Conservation (phyloP, 2,888 invertebrate species). For the Hoplodrina blanda region DNA sequence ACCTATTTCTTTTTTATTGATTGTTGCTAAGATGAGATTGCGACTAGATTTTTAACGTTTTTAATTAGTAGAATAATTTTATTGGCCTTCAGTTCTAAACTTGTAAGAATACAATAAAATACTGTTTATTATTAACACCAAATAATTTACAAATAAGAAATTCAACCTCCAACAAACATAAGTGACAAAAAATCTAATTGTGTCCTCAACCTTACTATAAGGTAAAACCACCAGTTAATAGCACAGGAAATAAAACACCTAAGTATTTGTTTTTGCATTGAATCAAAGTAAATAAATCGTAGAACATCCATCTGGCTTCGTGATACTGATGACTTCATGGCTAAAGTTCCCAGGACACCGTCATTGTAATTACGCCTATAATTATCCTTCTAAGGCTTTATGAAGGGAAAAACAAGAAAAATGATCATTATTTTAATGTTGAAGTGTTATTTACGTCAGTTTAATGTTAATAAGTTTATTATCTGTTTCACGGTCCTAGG, state of each 20-base stretch:
- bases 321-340: conserved; percentile 56
- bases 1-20: too few species aligned
- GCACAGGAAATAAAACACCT: conserved; percentile 30
- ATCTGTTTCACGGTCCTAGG: conserved; percentile 10
- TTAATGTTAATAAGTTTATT: conserved; percentile 38
- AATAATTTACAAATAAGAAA: too few species aligned
- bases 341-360: conserved; percentile 45
- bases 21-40: too few species aligned
- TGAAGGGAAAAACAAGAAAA: conserved; percentile 49
- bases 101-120: too few species aligned
- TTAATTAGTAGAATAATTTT: too few species aligned
- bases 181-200: background rate
- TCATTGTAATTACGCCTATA: conserved; percentile 45
- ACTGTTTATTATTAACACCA: too few species aligned
- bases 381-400: conserved; percentile 35
- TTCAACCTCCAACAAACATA: background rate
- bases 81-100: too few species aligned
- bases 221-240: conserved; percentile 25
- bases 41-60: too few species aligned
- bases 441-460: conserved; percentile 22
- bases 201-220: conserved; percentile 7
- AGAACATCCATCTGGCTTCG: conserved; percentile 19
- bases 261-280: conserved; percentile 37
- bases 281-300: conserved; percentile 31
- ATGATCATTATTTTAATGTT: conserved; percentile 32